Conservation (phyloP, 2,113 vertebrate species). For the Thalassoma bifasciatum region DNA sequence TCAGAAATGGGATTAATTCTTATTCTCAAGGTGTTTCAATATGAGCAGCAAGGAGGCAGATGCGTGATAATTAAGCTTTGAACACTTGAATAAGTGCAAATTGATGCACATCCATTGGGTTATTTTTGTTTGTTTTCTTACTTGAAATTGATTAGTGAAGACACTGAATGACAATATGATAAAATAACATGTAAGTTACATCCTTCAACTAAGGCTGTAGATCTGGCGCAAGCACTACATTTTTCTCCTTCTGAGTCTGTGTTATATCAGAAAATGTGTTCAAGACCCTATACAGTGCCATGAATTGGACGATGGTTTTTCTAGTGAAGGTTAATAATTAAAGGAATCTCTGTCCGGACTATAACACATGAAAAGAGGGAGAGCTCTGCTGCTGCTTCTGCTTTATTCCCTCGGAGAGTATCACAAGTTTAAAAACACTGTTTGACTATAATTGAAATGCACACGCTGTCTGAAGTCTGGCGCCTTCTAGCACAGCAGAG, state of each 20-base stretch:
- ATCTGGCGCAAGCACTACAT: too few species aligned
- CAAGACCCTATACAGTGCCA: slow-evolving; percentile 24
- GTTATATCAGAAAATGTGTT: slow-evolving; percentile 27
- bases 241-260: neutral
- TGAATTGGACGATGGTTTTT: slow-evolving; percentile 57
- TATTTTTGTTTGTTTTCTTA: too few species aligned
- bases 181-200: too few species aligned
- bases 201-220: too few species aligned
- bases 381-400: slow-evolving; percentile 43
- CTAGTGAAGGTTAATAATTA: slow-evolving; percentile 78
- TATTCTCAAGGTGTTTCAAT: too few species aligned
- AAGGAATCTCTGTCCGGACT: slow-evolving; percentile 62
- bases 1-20: too few species aligned
- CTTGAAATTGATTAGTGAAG: too few species aligned
- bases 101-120: too few species aligned
- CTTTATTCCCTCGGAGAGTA: slow-evolving; percentile 75
- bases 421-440: slow-evolving; percentile 75
- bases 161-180: too few species aligned
- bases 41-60: too few species aligned
- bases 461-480: slow-evolving; percentile 61
- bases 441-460: slow-evolving; percentile 74
- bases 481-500: slow-evolving; percentile 33
- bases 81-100: too few species aligned
- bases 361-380: slow-evolving; percentile 66
- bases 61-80: too few species aligned